phyloP scores from a whole-genome alignment of 2,113 vertebrate genomes.

The Oxygymnocypris stewartii region DNA sequence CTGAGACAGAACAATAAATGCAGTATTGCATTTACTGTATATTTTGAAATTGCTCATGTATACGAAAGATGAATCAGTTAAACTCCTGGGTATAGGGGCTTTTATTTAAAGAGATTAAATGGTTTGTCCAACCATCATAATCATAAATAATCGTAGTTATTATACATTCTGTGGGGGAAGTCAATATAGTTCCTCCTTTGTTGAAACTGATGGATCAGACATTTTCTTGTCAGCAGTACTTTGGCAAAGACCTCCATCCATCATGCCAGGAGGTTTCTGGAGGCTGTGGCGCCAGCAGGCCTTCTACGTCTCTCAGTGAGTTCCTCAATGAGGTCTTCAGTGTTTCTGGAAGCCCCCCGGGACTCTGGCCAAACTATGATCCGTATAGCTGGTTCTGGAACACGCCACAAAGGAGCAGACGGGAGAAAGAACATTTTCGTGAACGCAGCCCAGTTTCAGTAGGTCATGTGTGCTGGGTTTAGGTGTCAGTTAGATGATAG shows the following conservation, averaged over 20 bases:
- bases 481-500: slow-evolving; percentile 21
- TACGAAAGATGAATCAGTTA: slow-evolving; percentile 1
- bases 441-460: slow-evolving; percentile 36
- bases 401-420: slow-evolving; percentile 40
- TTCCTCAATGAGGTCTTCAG: slow-evolving; percentile 50
- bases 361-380: slow-evolving; percentile 58
- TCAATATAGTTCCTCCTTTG: slow-evolving; percentile 29
- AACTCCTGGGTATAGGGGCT: background rate
- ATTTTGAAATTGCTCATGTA: background rate
- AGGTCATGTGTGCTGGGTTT: slow-evolving; percentile 33
- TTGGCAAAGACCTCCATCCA: slow-evolving; percentile 51
- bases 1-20: slow-evolving; percentile 17
- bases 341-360: slow-evolving; percentile 46
- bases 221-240: slow-evolving; percentile 22
- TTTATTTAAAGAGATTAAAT: slow-evolving; percentile 14
- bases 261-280: slow-evolving; percentile 50
- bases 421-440: slow-evolving; percentile 29
- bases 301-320: slow-evolving; percentile 48
- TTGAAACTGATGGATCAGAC: slow-evolving; percentile 24
- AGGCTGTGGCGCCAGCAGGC: slow-evolving; percentile 56
- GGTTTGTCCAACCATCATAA: slow-evolving; percentile 34
- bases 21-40: background rate
- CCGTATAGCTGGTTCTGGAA: slow-evolving; percentile 45
- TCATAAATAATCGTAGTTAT: background rate
- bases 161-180: slow-evolving; percentile 42